These are phyloP conservation scores for Mya arenaria DNA, from an alignment of 1,140 invertebrate species.

Conservation along the genomic window DNA sequence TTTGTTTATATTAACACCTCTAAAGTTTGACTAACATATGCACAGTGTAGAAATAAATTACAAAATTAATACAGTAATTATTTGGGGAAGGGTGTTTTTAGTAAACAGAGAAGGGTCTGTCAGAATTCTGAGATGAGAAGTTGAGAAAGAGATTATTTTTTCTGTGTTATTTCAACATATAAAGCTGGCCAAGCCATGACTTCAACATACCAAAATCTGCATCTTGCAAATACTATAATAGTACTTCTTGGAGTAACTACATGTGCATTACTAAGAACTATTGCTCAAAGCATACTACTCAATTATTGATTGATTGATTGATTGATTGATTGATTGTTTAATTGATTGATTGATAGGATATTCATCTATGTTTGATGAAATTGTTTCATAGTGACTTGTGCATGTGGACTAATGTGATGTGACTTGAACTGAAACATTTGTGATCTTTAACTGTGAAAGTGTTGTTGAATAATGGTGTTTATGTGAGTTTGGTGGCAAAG, in stretches of 20 bases:
- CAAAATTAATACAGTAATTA: no score
- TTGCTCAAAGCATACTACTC: neutral
- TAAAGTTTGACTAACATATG: neutral
- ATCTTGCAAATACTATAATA: no score
- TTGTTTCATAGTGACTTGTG: no score
- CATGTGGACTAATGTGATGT: no score
- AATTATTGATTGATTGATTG: no score
- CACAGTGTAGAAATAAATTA: no score
- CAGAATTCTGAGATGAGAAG: constrained; percentile 54
- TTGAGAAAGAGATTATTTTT: constrained; percentile 22
- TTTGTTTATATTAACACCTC: constrained; percentile 38
- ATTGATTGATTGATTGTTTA: no score
- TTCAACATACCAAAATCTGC: neutral
- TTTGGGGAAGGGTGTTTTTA: no score
- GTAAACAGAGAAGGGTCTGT: constrained; percentile 11
- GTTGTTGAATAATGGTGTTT: neutral
- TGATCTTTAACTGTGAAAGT: neutral
- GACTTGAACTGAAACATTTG: neutral
- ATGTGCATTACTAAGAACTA: neutral
- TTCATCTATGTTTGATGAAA: neutral
- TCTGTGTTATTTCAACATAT: constrained; percentile 39
- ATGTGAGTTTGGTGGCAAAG: neutral
- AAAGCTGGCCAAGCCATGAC: neutral
- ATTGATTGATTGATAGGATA: no score
- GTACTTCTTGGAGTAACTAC: neutral